phyloP scores from a whole-genome alignment of 2,888 invertebrate genomes.

The Phyllotreta striolata region DNA sequence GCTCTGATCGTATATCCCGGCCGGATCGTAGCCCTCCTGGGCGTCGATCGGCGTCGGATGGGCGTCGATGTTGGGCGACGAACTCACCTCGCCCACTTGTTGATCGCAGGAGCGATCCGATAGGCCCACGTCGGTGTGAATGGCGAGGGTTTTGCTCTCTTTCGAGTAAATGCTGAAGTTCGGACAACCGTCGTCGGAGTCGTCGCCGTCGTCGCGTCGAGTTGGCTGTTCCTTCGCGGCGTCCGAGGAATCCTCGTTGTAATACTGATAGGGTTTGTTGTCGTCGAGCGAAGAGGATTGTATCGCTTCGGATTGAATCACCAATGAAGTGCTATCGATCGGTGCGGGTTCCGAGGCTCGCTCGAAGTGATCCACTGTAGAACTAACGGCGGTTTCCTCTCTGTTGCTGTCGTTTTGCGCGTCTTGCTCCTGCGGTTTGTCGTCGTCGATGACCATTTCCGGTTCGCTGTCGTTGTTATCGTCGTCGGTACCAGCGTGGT shows the following conservation, averaged over 20 bases:
- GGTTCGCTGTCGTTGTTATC: slow-evolving; percentile 63
- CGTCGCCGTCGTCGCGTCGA: slow-evolving; percentile 61
- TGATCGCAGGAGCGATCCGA: slow-evolving; percentile 32
- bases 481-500: slow-evolving; percentile 62
- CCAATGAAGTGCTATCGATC: slow-evolving; percentile 26
- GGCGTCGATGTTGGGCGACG: slow-evolving; percentile 30
- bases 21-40: slow-evolving; percentile 14
- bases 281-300: slow-evolving; percentile 49
- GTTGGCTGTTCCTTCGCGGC: slow-evolving; percentile 71
- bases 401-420: slow-evolving; percentile 45
- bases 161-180: slow-evolving; percentile 87
- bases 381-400: slow-evolving; percentile 49
- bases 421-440: slow-evolving; percentile 50
- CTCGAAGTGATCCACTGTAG: slow-evolving; percentile 42
- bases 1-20: slow-evolving; percentile 12
- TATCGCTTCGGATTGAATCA: slow-evolving; percentile 52
- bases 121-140: slow-evolving; percentile 60
- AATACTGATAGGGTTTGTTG: slow-evolving; percentile 32
- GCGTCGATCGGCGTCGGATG: slow-evolving; percentile 20
- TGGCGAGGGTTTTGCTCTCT: slow-evolving; percentile 78
- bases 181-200: slow-evolving; percentile 76
- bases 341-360: slow-evolving; percentile 1
- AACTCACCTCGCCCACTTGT: slow-evolving; percentile 42
- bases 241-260: slow-evolving; percentile 49
- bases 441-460: slow-evolving; percentile 66